Percentiles rank a stretch among this genome's conserved stretches.
Evolutionary conservation across 2,888 invertebrate genomes (phyloP).

Genomic region (Neoaliturus tenellus): DNA sequence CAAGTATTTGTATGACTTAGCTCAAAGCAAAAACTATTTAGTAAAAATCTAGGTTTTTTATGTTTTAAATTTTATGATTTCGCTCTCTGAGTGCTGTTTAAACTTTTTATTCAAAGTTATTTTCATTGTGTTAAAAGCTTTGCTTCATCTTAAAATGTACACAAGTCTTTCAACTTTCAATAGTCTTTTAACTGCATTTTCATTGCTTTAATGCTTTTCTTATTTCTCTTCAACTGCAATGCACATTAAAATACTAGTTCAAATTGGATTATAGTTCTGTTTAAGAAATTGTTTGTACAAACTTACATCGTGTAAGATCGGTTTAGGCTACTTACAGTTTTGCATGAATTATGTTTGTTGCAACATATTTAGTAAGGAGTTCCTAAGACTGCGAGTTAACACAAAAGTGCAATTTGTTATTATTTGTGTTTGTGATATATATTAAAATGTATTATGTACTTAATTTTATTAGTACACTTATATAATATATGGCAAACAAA

Average conservation of each 20-base stretch:
- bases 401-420: constrained; percentile 52
- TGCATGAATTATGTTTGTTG: constrained; percentile 13
- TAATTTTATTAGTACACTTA: constrained; percentile 41
- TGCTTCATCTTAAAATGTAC: background rate
- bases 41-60: background rate
- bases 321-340: constrained; percentile 14
- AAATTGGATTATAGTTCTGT: background rate
- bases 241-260: background rate
- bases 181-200: background rate
- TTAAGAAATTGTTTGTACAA: background rate
- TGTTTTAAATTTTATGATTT: too few relatives aligned
- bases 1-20: background rate
- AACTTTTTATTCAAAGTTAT: background rate
- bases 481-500: constrained; percentile 30
- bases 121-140: background rate
- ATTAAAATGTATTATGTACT: constrained; percentile 42
- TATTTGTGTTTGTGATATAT: constrained; percentile 51
- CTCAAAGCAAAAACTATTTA: background rate
- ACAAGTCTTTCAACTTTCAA: background rate
- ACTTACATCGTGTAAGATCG: background rate
- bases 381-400: constrained; percentile 48
- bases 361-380: constrained; percentile 42
- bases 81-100: background rate
- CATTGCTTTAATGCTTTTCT: background rate
- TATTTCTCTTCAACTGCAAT: background rate